Conservation (phyloP, 2,113 vertebrate genomes). For the Chrysochloris asiatica region DNA sequence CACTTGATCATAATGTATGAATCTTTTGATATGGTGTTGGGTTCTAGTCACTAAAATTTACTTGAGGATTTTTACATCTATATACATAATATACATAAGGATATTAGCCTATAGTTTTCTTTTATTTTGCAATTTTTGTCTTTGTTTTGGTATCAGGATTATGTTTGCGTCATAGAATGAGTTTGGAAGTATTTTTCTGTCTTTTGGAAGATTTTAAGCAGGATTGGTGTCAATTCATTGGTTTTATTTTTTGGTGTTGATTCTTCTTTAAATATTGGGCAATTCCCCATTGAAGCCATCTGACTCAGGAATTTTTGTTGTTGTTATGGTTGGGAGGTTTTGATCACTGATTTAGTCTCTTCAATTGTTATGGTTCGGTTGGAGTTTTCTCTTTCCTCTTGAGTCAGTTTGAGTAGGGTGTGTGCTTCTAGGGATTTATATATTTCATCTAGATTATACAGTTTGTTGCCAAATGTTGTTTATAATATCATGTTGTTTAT, state of each 20-base stretch:
- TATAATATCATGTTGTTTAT: not conserved
- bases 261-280: not conserved
- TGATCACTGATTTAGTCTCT: no score
- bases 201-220: no score
- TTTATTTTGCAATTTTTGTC: no score
- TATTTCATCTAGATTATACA: not conserved
- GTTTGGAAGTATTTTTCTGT: not conserved
- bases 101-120: no score
- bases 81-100: no score
- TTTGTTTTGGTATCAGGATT: not conserved
- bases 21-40: not conserved
- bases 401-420: not conserved
- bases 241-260: no score
- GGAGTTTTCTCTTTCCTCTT: not conserved
- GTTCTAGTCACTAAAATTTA: not conserved
- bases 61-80: not conserved
- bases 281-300: not conserved
- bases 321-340: not conserved
- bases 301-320: not conserved
- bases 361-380: no score
- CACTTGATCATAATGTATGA: not conserved
- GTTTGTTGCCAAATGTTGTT: not conserved
- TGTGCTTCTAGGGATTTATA: not conserved
- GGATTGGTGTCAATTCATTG: not conserved
- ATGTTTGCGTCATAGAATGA: not conserved